These are phyloP conservation scores for Pipra filicauda DNA, from an alignment of 2,113 vertebrate genomes.

Conservation along the genomic window DNA sequence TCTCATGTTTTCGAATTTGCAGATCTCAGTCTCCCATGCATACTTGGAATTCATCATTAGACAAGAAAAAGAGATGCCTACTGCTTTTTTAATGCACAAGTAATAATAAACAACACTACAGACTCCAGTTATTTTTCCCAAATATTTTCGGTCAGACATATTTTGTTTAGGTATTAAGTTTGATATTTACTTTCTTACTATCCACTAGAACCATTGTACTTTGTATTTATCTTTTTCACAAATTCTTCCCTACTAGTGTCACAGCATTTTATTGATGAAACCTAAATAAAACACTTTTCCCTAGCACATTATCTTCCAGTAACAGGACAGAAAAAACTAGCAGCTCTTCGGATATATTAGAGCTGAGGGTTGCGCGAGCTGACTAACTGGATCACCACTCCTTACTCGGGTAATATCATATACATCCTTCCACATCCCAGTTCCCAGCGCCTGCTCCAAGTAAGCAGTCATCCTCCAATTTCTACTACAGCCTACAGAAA, in stretches of 20 bases:
- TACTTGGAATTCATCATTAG: background rate
- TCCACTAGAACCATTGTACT: background rate
- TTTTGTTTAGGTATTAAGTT: background rate
- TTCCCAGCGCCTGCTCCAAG: background rate
- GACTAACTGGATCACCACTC: background rate
- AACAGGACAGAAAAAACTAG: background rate
- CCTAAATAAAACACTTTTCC: background rate
- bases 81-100: background rate
- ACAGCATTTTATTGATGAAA: background rate
- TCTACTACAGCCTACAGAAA: background rate
- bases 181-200: background rate
- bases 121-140: background rate
- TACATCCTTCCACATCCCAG: background rate
- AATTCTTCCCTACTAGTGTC: background rate
- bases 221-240: background rate
- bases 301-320: background rate
- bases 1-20: background rate
- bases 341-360: background rate
- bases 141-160: background rate
- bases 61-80: background rate
- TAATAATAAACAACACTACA: background rate
- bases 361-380: rapidly evolving
- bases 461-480: background rate
- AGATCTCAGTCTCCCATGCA: background rate
- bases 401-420: background rate